phyloP scores from a whole-genome alignment of 2,797 vertebrate species.

The Arremon brunneinucha region DNA sequence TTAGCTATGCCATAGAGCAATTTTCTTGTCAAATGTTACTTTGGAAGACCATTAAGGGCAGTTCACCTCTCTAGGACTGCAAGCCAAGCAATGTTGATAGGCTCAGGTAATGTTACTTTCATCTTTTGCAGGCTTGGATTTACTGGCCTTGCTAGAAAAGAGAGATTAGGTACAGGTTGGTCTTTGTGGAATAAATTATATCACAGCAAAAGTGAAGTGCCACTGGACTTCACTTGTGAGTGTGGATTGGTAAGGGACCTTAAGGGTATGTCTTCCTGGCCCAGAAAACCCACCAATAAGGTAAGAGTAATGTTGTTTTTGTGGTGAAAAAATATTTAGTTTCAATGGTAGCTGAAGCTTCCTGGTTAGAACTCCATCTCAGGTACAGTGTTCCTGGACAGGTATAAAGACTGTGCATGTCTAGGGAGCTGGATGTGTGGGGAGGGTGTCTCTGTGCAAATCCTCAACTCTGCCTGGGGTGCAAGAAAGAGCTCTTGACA shows the following conservation, averaged over 20 bases:
- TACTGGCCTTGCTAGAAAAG: not conserved
- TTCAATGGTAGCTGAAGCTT: not conserved
- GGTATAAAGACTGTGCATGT: fast-evolving
- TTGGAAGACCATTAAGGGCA: not conserved
- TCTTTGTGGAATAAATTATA: not conserved
- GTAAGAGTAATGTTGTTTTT: not conserved
- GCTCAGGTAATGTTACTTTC: not conserved
- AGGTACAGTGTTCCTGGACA: not conserved
- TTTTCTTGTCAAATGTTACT: not conserved
- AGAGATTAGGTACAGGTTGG: not conserved
- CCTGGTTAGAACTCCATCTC: not conserved
- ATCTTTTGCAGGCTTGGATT: not conserved
- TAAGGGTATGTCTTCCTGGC: not conserved
- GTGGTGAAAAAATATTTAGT: not conserved
- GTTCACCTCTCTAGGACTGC: not conserved
- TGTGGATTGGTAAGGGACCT: not conserved
- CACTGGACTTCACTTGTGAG: not conserved
- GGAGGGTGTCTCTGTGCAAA: not conserved
- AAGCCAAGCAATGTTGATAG: not conserved
- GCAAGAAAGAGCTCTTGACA: not conserved
- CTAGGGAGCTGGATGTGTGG: not conserved
- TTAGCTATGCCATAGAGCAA: not conserved
- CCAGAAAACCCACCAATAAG: not conserved
- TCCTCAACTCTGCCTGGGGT: not conserved
- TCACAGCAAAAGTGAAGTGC: not conserved